A percentile compares a stretch with the other conserved stretches of the same genome.
These are phyloP conservation scores for Procavia capensis DNA, from an alignment of 2,113 vertebrate species.

Conservation along the genomic window DNA sequence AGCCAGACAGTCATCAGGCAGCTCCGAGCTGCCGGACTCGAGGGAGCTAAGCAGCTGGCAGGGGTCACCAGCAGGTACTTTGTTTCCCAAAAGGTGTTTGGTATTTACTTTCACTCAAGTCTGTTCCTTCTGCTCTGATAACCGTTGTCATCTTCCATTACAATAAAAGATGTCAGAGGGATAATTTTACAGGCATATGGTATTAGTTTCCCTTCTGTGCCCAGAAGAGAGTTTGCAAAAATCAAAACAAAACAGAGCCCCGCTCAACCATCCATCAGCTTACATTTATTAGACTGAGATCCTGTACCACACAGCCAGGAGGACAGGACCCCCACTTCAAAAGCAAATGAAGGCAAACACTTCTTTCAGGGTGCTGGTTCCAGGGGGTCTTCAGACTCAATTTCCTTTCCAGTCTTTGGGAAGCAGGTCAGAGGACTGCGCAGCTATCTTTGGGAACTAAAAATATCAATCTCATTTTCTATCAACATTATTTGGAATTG, in stretches of 20 bases:
- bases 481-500: neutral
- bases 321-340: neutral
- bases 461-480: neutral
- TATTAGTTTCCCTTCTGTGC: conserved; percentile 62
- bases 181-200: conserved; percentile 67
- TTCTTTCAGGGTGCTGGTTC: neutral
- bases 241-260: conserved; percentile 68
- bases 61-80: conserved; percentile 60
- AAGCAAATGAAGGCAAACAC: neutral
- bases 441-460: neutral
- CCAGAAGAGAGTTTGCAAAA: conserved; percentile 54
- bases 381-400: neutral
- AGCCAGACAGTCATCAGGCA: neutral
- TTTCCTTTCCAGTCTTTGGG: neutral
- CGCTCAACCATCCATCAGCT: conserved; percentile 26
- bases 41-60: neutral
- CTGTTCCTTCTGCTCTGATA: conserved; percentile 77
- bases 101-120: conserved; percentile 68
- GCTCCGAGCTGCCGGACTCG: neutral
- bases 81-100: conserved; percentile 66
- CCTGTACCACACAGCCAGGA: neutral
- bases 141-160: conserved; percentile 70
- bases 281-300: neutral
- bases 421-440: neutral
- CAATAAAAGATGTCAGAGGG: conserved; percentile 63